phyloP scores from a whole-genome alignment of 2,888 invertebrate genomes.

The Phytoseiulus persimilis region DNA sequence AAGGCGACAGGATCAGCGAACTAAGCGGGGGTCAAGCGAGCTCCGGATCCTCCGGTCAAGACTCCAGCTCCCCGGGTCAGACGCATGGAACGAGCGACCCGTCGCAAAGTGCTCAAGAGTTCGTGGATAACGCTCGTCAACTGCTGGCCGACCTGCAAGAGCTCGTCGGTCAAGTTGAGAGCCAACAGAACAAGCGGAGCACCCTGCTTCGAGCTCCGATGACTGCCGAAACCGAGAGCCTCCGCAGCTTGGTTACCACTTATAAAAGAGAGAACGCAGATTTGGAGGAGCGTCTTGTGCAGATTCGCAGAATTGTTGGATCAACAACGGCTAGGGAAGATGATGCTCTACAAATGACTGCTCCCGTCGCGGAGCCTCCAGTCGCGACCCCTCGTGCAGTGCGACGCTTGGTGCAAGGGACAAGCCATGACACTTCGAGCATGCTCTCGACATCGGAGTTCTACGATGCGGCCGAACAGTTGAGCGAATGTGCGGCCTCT shows the following conservation, averaged over 20 bases:
- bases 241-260: constrained; percentile 26
- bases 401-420: constrained; percentile 49
- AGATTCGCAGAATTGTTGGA: constrained; percentile 48
- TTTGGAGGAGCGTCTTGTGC: constrained; percentile 54
- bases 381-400: background rate
- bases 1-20: constrained; percentile 13
- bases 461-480: constrained; percentile 67
- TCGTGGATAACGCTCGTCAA: constrained; percentile 21
- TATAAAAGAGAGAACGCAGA: constrained; percentile 62
- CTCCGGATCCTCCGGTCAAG: background rate
- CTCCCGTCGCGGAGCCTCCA: background rate
- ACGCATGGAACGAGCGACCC: background rate
- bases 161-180: constrained; percentile 46
- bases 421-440: constrained; percentile 63
- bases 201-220: background rate
- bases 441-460: constrained; percentile 68
- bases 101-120: constrained; percentile 24
- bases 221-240: background rate
- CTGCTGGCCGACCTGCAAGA: background rate
- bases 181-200: constrained; percentile 7
- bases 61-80: background rate
- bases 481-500: constrained; percentile 56
- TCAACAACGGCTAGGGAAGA: background rate
- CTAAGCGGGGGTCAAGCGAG: constrained; percentile 9
- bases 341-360: background rate